These are phyloP conservation scores for Drosophila melanosoma DNA, from an alignment of 2,888 invertebrate species.

Conservation along the genomic window DNA sequence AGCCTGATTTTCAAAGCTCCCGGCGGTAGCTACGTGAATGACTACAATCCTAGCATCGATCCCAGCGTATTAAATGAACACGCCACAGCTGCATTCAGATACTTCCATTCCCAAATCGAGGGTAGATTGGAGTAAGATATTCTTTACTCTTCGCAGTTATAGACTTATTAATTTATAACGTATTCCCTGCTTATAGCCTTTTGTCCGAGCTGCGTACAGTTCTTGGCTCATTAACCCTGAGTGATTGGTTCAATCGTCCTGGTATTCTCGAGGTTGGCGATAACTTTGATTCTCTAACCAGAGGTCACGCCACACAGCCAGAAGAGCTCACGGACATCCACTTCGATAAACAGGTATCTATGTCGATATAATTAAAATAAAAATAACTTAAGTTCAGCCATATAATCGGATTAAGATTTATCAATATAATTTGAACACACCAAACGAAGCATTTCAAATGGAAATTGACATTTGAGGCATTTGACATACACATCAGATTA, in stretches of 20 bases:
- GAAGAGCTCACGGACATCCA: constrained; percentile 91
- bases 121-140: constrained; percentile 85
- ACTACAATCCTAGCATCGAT: constrained; percentile 86
- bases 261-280: constrained; percentile 86
- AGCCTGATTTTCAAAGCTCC: constrained; percentile 83
- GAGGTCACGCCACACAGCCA: constrained; percentile 92
- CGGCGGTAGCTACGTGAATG: constrained; percentile 83
- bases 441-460: neutral
- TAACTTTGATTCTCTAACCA: constrained; percentile 89
- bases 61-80: constrained; percentile 88
- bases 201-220: constrained; percentile 85
- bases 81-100: constrained; percentile 88
- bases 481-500: too few relatives aligned
- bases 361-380: neutral
- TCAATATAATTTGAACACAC: neutral
- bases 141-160: neutral
- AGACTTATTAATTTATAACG: neutral
- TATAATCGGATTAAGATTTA: neutral
- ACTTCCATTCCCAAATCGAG: constrained; percentile 88
- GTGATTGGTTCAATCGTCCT: constrained; percentile 86
- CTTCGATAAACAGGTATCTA: constrained; percentile 86
- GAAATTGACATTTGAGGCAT: neutral
- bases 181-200: constrained; percentile 81
- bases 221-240: constrained; percentile 85
- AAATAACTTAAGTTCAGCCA: neutral